A percentile compares a stretch with the other conserved stretches of the same genome.
Conservation (phyloP, 1,140 invertebrate species). For the Halictus rubicundus region DNA sequence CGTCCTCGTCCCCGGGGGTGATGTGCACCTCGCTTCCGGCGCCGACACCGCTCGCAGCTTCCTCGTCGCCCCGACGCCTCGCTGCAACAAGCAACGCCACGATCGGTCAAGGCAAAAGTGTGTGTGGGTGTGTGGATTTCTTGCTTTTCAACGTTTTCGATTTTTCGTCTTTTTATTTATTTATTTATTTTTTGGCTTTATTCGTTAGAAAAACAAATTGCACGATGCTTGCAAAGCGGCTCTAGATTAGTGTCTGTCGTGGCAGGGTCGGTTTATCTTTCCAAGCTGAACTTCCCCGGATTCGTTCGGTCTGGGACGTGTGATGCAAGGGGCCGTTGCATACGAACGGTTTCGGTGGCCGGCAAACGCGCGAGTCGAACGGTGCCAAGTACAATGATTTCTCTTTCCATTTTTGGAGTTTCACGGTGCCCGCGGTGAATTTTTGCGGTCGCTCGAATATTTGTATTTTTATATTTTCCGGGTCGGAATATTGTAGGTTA, state of each 20-base stretch:
- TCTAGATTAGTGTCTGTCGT: neutral
- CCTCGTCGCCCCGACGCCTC: slow-evolving; percentile 79
- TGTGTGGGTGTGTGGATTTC: slow-evolving; percentile 57
- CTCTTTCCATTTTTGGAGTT: too few species aligned
- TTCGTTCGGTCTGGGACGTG: neutral
- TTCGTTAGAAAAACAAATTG: neutral
- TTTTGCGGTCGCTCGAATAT: too few species aligned
- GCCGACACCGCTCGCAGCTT: slow-evolving; percentile 76
- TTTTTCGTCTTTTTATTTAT: neutral
- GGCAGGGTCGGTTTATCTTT: neutral
- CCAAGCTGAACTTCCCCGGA: neutral
- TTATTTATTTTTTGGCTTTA: neutral
- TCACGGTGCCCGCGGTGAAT: too few species aligned
- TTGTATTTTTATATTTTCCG: too few species aligned
- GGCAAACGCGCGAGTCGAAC: slow-evolving; percentile 27
- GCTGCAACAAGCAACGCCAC: slow-evolving; percentile 81
- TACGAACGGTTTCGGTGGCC: too few species aligned
- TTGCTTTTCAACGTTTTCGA: slow-evolving; percentile 21
- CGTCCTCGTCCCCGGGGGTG: slow-evolving; percentile 77
- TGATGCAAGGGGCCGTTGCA: neutral
- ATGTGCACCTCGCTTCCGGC: slow-evolving; percentile 79
- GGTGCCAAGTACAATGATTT: too few species aligned
- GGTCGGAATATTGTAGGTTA: too few species aligned
- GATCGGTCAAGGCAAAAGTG: slow-evolving; percentile 79
- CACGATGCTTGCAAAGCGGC: neutral